Evolutionary conservation across 35 echinoderm and acorn worm genomes (phyloP).

Genomic region (Acanthaster planci): DNA sequence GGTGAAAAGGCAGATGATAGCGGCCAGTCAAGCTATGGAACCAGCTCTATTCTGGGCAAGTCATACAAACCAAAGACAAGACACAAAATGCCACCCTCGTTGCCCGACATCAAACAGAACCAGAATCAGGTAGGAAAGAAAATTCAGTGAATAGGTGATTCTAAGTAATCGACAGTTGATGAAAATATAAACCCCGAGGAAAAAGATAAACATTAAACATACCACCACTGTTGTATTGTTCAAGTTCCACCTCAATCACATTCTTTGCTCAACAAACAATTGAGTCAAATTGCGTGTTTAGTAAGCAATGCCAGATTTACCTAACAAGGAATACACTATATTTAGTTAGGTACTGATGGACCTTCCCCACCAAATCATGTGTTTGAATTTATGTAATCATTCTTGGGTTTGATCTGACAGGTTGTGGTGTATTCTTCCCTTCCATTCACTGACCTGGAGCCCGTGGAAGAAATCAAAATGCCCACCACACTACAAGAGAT

Average conservation of each 20-base stretch:
- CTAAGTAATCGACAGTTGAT: too few relatives aligned
- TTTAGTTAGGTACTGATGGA: neutral
- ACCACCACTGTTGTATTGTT: too few relatives aligned
- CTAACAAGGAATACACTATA: neutral
- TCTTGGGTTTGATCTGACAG: neutral
- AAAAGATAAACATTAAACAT: too few relatives aligned
- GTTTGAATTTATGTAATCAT: too few relatives aligned
- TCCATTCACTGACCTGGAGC: constrained; percentile 89
- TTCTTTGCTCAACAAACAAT: too few relatives aligned
- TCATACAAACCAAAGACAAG: constrained; percentile 99
- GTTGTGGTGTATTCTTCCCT: constrained; percentile 91
- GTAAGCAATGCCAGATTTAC: neutral
- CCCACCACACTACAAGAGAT: constrained; percentile 83
- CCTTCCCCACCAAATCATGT: neutral
- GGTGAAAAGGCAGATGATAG: constrained; percentile 54
- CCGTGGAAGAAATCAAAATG: constrained; percentile 77
- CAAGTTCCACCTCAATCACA: too few relatives aligned
- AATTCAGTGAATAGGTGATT: neutral
- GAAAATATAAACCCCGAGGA: too few relatives aligned
- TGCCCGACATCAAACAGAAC: constrained; percentile 97
- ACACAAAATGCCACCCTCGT: constrained; percentile 84
- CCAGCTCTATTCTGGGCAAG: constrained; percentile 88
- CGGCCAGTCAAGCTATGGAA: constrained; percentile 41
- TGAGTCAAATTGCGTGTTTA: neutral
- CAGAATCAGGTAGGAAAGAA: constrained; percentile 78